A percentile compares a stretch with the other conserved stretches of the same genome.
These are phyloP conservation scores for Harlomillsia oculata DNA, from an alignment of 1,140 invertebrate genomes.

Conservation along the genomic window DNA sequence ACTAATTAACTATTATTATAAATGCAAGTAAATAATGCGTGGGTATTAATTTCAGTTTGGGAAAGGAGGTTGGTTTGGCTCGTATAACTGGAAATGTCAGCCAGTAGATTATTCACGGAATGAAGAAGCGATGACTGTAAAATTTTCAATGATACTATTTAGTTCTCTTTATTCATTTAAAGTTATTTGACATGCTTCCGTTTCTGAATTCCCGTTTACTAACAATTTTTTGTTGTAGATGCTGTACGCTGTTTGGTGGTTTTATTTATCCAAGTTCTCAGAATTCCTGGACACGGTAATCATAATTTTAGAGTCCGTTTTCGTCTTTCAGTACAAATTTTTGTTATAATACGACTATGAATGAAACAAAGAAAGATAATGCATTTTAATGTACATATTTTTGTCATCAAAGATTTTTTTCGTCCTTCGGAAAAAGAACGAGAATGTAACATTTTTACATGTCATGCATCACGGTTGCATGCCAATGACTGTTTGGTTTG, in stretches of 20 bases:
- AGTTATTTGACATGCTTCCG: background rate
- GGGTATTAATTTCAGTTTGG: slow-evolving; percentile 60
- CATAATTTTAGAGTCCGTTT: background rate
- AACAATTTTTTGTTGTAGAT: slow-evolving; percentile 61
- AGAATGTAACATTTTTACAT: slow-evolving; percentile 86
- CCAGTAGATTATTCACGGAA: slow-evolving; percentile 72
- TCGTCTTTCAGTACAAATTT: background rate
- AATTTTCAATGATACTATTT: slow-evolving; percentile 33
- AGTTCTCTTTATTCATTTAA: background rate
- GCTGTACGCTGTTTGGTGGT: slow-evolving; percentile 86
- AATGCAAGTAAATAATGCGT: too few species aligned
- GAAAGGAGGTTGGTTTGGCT: slow-evolving; percentile 48
- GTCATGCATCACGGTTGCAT: slow-evolving; percentile 92
- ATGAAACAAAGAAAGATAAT: too few species aligned
- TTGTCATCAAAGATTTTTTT: slow-evolving; percentile 67
- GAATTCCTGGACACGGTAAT: slow-evolving; percentile 93
- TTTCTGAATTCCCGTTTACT: background rate
- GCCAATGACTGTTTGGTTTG: slow-evolving; percentile 91
- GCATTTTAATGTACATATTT: slow-evolving; percentile 36
- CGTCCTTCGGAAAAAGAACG: slow-evolving; percentile 80
- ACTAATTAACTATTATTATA: too few species aligned
- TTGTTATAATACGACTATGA: background rate
- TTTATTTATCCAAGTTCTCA: slow-evolving; percentile 91
- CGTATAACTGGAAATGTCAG: slow-evolving; percentile 78
- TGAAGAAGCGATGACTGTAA: slow-evolving; percentile 67